phyloP scores from a whole-genome alignment of 2,888 invertebrate genomes.

The Lasius platythorax region DNA sequence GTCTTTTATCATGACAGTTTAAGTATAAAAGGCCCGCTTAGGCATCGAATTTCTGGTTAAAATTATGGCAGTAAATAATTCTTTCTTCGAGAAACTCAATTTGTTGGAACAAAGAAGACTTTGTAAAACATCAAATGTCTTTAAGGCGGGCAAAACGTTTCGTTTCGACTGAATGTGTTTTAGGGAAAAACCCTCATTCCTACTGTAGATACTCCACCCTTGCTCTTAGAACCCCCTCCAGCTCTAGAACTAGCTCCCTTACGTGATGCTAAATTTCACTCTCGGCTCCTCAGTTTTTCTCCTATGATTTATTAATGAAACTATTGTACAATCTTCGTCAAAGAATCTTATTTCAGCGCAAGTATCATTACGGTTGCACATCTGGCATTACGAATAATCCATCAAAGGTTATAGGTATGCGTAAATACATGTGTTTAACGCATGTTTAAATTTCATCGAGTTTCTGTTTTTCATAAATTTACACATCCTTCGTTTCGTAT shows the following conservation, averaged over 20 bases:
- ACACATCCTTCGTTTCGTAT: background rate
- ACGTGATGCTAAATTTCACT: slow-evolving; percentile 44
- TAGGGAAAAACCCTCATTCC: slow-evolving; percentile 60
- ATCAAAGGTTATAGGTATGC: background rate
- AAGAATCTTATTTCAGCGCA: slow-evolving; percentile 9
- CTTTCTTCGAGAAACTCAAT: slow-evolving; percentile 56
- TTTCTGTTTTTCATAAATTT: background rate
- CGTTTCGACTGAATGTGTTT: slow-evolving; percentile 62
- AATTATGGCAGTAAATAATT: slow-evolving; percentile 31
- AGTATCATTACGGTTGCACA: background rate
- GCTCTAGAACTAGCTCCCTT: background rate
- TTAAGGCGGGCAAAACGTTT: slow-evolving; percentile 60
- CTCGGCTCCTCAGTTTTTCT: background rate
- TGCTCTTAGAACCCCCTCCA: slow-evolving; percentile 54
- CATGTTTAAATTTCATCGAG: background rate
- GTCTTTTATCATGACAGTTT: slow-evolving; percentile 1
- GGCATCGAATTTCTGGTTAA: slow-evolving; percentile 41
- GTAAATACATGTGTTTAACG: background rate
- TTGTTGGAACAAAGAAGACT: slow-evolving; percentile 69
- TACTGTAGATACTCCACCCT: slow-evolving; percentile 69
- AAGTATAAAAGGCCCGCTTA: slow-evolving; percentile 19
- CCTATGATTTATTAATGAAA: slow-evolving; percentile 24
- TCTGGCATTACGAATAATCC: background rate
- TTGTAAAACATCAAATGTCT: slow-evolving; percentile 57
- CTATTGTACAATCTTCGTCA: background rate